Evolutionary conservation across 2,797 vertebrate genomes (phyloP).

Genomic region (Enteromius afrohamiltoni): DNA sequence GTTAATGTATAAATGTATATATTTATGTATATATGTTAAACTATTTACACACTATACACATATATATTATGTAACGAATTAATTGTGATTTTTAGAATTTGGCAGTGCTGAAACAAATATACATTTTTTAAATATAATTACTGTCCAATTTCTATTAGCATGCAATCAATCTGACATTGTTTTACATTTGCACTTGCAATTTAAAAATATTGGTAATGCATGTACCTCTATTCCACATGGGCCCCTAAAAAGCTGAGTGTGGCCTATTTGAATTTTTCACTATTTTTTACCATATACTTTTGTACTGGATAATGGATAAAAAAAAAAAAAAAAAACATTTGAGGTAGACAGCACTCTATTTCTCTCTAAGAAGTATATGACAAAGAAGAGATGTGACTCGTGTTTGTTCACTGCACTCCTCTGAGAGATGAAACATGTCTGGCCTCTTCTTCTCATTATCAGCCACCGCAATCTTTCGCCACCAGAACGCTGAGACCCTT

Average conservation of each 20-base stretch:
- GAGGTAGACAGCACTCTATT: not conserved
- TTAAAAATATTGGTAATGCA: not conserved
- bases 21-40: too few species aligned
- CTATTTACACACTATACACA: too few species aligned
- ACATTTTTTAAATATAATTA: not conserved
- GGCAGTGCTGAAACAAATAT: not conserved
- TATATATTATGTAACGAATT: too few species aligned
- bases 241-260: not conserved
- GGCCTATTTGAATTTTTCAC: not conserved
- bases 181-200: not conserved
- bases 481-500: not conserved
- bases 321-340: too few species aligned
- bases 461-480: not conserved
- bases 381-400: not conserved
- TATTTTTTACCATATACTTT: not conserved
- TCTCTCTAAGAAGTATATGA: not conserved
- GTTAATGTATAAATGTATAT: too few species aligned
- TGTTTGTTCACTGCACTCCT: slow-evolving; percentile 58
- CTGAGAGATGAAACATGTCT: slow-evolving; percentile 43
- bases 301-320: not conserved
- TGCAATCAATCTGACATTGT: not conserved
- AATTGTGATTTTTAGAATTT: too few species aligned
- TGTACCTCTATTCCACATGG: not conserved
- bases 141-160: not conserved
- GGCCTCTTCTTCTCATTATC: slow-evolving; percentile 1